Base-by-base conservation (phyloP, 2,113 vertebrate genomes). In the Larimichthys crocea region DNA sequence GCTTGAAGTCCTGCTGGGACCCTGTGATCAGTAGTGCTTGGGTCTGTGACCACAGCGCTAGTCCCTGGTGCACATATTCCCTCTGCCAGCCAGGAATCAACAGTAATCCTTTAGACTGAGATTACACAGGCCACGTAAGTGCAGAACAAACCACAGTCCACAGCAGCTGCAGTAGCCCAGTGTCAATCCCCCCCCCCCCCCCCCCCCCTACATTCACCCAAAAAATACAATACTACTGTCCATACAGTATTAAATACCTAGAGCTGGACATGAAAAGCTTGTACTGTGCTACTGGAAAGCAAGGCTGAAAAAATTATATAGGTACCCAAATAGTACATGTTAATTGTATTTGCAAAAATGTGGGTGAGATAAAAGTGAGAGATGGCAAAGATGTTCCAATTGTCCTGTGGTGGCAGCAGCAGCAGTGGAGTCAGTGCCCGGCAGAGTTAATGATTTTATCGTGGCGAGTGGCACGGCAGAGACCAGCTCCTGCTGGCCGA, bases 101-200 rank as follows among this genome's bases (percentile, higher is more conserved):
- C 89, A 85, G 81, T 95, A 94, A 95, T 94, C 93, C 92, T 86
- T 88, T 92, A 92, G 89, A 94, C 93, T 92, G 91, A 94, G 90
- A 92, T 94, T 95, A 94, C 87, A 91, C 84, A 73, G 89, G 87
- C 89, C 73, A 81, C 91, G 90, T 92, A 88, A 91, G 87, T 91
- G 85, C 91, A 94, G 89, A 91, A 85, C 83, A 87, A 86, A 85
- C 86, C 78, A 53, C 87, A 79, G 89, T 89, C 80, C 75, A 80
- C 86, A 75, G 87, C 91, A 88, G 92, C 87, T 87, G 87, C 88
- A 81, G 79, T 67, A 86, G 72, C 79, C 67, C 80, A 73, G 59
- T 62, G 56, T 62, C 84, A 66, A 66, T 71, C 71, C 71, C 44
- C 78, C 72, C 63, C 74, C 71, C 74, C 44, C 78, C 72, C 63